phyloP scores from a whole-genome alignment of 2,113 vertebrate species.

The Brachyhypopomus occidentalis region DNA sequence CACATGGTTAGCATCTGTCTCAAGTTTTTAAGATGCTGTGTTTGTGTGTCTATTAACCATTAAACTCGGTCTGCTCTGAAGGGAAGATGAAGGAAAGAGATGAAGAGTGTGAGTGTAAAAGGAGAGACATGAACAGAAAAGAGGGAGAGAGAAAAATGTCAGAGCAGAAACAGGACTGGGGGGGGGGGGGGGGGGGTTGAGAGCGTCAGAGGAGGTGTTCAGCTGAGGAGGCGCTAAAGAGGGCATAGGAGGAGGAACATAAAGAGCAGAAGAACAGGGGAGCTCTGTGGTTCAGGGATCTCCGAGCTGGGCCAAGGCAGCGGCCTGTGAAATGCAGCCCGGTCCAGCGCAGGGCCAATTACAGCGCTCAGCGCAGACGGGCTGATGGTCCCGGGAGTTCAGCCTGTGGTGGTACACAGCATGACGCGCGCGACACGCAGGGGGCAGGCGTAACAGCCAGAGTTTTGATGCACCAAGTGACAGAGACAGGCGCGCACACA shows the following conservation, averaged over 20 bases:
- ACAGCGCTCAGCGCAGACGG: slow-evolving; percentile 61
- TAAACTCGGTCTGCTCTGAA: slow-evolving; percentile 26
- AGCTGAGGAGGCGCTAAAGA: background rate
- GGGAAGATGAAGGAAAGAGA: background rate
- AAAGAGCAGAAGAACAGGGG: background rate
- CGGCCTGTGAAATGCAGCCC: slow-evolving; percentile 61
- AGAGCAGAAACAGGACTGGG: background rate
- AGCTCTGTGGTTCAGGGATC: slow-evolving; percentile 56
- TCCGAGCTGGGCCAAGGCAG: slow-evolving; percentile 61
- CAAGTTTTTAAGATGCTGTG: background rate
- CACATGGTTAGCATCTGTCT: slow-evolving; percentile 30
- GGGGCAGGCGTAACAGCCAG: background rate
- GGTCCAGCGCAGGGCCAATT: slow-evolving; percentile 67
- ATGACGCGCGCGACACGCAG: slow-evolving; percentile 26
- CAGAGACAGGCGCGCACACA: background rate
- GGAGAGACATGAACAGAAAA: background rate
- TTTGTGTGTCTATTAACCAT: background rate
- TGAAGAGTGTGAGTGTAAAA: background rate
- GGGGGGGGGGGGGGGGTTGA: background rate
- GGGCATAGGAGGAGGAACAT: background rate
- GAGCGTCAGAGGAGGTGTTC: background rate
- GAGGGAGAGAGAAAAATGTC: background rate
- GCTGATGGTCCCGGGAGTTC: slow-evolving; percentile 55
- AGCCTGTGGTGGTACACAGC: background rate
- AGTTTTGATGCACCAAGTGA: too few species aligned